phyloP scores from a whole-genome alignment of 1,140 invertebrate genomes.

The Parasteatoda tepidariorum region DNA sequence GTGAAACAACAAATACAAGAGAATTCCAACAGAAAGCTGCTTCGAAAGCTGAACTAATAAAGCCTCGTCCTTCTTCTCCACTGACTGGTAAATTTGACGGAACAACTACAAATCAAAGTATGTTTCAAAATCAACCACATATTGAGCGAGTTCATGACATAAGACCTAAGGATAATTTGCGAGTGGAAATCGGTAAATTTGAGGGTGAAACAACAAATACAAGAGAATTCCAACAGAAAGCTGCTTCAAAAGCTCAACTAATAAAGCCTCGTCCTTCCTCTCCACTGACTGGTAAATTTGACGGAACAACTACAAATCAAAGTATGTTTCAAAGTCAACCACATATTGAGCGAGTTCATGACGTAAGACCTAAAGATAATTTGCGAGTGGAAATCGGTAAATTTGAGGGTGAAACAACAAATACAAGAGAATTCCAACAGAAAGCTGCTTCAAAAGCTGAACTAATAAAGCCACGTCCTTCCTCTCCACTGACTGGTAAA shows the following conservation, averaged over 20 bases:
- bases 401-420: neutral
- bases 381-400: neutral
- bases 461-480: neutral
- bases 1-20: conserved; percentile 13
- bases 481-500: neutral
- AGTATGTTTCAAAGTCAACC: conserved; percentile 62
- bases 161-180: conserved; percentile 4
- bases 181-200: conserved; percentile 1
- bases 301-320: conserved; percentile 37
- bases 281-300: conserved; percentile 13
- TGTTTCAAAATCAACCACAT: conserved; percentile 15
- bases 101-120: conserved; percentile 40
- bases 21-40: conserved; percentile 1
- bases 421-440: neutral
- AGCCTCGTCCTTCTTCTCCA: conserved; percentile 62
- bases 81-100: conserved; percentile 20
- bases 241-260: conserved; percentile 12
- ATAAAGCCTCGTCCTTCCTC: conserved; percentile 3
- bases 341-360: conserved; percentile 64
- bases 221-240: conserved; percentile 26
- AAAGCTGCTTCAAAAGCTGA: neutral
- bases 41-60: conserved; percentile 64
- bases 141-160: neutral
- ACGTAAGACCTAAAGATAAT: conserved; percentile 20
- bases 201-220: conserved; percentile 11